Percentiles rank a stretch among this genome's conserved stretches.
These are phyloP conservation scores for Paramormyrops kingsleyae DNA, from an alignment of 2,113 vertebrate genomes.

Conservation along the genomic window DNA sequence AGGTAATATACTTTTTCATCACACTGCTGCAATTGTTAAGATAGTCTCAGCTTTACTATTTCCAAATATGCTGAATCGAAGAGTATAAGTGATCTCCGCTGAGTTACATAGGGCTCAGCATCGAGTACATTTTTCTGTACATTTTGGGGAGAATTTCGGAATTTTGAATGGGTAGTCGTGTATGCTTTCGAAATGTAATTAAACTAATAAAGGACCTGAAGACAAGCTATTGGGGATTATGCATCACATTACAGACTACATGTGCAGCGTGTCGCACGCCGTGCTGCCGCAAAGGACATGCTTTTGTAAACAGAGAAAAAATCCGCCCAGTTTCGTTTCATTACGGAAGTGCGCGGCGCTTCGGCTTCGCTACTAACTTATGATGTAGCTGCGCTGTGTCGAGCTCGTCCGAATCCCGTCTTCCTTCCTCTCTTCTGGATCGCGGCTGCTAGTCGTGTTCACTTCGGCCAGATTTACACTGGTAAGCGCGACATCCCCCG, in stretches of 20 bases:
- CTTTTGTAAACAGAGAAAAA: not conserved
- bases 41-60: not conserved
- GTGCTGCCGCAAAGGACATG: not conserved
- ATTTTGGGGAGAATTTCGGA: not conserved
- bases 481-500: constrained; percentile 5
- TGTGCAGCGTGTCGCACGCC: not conserved
- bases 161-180: not conserved
- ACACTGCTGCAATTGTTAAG: not conserved
- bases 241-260: not conserved
- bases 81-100: not conserved
- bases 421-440: not conserved
- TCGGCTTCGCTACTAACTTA: not conserved
- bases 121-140: not conserved
- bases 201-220: not conserved
- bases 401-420: not conserved
- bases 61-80: not conserved
- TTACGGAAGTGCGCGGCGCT: constrained; percentile 41
- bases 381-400: not conserved
- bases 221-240: not conserved
- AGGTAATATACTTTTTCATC: not conserved
- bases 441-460: not conserved
- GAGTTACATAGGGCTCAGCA: not conserved
- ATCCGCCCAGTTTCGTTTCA: constrained; percentile 33
- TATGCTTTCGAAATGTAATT: not conserved
- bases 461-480: not conserved